Percentiles rank a stretch among this genome's conserved stretches.
Conservation (phyloP, 2,888 invertebrate species). For the Polydrusus pterygomalis region DNA sequence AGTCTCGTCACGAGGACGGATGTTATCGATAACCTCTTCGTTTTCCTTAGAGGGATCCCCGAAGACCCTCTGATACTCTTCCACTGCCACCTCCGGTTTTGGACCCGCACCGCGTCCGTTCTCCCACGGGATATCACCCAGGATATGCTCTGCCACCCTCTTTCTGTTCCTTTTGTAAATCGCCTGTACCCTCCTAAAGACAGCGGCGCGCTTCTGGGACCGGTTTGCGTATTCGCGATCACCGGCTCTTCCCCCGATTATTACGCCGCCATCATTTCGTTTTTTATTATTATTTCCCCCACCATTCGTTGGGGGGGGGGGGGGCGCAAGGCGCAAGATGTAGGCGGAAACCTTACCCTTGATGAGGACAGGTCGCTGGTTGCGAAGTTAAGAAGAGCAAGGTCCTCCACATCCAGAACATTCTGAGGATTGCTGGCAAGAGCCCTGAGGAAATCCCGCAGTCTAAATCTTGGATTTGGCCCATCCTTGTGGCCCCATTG, state of each 20-base stretch:
- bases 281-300: neutral
- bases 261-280: neutral
- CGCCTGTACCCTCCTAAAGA: neutral
- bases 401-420: neutral
- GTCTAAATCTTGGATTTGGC: too few species aligned
- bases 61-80: neutral
- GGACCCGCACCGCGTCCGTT: neutral
- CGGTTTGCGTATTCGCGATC: neutral
- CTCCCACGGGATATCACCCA: neutral
- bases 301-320: neutral
- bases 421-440: neutral
- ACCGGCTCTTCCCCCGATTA: neutral
- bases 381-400: neutral
- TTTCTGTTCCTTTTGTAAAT: neutral
- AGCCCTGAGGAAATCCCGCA: neutral
- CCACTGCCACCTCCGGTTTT: neutral
- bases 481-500: too few species aligned
- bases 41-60: neutral
- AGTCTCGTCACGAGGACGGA: neutral
- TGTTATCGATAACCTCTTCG: neutral
- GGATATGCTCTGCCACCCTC: neutral
- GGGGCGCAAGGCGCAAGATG: too few species aligned
- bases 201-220: neutral
- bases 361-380: neutral
- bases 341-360: too few species aligned